Evolutionary conservation across 2,888 invertebrate genomes (phyloP), one percentile per base, ranked within the genome.

Genomic region (Thecophora atra): DNA sequence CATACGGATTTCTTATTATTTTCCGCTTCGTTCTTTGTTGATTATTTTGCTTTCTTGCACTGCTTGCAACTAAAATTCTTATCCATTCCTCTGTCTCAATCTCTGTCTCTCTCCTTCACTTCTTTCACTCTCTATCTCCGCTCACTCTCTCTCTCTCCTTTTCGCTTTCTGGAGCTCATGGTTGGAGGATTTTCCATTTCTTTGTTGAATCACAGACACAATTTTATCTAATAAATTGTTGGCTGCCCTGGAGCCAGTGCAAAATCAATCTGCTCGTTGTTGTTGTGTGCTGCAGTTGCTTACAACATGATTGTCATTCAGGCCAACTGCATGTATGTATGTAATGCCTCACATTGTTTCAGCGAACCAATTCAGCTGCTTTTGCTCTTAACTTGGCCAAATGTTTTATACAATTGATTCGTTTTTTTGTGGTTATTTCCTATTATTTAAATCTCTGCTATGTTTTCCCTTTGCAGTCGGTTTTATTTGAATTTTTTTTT

Each of bases 361-460:
- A n/a, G n/a, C n/a, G n/a, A n/a, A n/a, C n/a, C n/a, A n/a, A n/a
- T n/a, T n/a, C n/a, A n/a, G n/a, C n/a, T n/a, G n/a, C n/a, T n/a
- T n/a, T n/a, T n/a, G 21, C 30, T 37, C 30, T 63, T 63, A 63
- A 63, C 63, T 63, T 42, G 42, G 63, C 63, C 63, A 63, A 63
- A 37, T 63, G 63, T 19, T 42, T 30, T 7, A 13, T 42, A 44
- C 56, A 60, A 68, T 68, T 68, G 68, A 68, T 68, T 68, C n/a
- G n/a, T n/a, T n/a, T n/a, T n/a, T 37, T 2, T 37, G 37, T 37
- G 11, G 37, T 37, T 11, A 8, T 1, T 37, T 37, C n/a, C n/a
- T n/a, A n/a, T 37, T 2, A 37, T 37, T 37, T 6, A 37, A 37
- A 37, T 37, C 37, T 37, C 11, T 11, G 7, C n/a, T n/a, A n/a